A percentile compares a stretch with the other conserved stretches of the same genome.
phyloP scores from a whole-genome alignment of 2,797 vertebrate genomes.

The Chaetophractus vellerosus region DNA sequence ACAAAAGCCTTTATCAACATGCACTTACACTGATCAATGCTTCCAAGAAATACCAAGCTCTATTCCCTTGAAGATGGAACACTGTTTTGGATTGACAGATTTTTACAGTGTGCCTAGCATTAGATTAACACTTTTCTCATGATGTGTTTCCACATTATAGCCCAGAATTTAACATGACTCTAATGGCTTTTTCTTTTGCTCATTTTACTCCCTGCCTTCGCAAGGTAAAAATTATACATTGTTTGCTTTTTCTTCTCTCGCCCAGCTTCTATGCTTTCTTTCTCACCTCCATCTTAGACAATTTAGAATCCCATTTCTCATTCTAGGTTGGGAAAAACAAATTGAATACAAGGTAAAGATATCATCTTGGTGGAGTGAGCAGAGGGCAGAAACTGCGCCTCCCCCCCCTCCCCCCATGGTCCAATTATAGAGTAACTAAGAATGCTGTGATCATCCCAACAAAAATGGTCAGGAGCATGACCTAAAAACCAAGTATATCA shows the following conservation, averaged over 20 bases:
- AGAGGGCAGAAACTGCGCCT: not conserved
- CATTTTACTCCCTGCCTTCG: slow-evolving; percentile 66
- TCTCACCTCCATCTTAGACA: slow-evolving; percentile 49
- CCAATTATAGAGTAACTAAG: not conserved
- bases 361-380: not conserved
- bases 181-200: slow-evolving; percentile 68
- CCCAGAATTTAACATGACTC: slow-evolving; percentile 70
- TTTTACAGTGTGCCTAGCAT: slow-evolving; percentile 73
- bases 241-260: slow-evolving; percentile 60
- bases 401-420: not conserved
- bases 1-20: slow-evolving; percentile 85
- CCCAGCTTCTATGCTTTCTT: slow-evolving; percentile 32
- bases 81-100: slow-evolving; percentile 70
- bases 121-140: slow-evolving; percentile 82
- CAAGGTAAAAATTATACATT: slow-evolving; percentile 66
- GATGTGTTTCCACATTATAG: slow-evolving; percentile 64
- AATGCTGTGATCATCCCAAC: not conserved
- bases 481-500: not conserved
- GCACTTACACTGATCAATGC: slow-evolving; percentile 87
- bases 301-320: slow-evolving; percentile 72
- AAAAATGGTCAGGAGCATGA: not conserved
- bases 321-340: slow-evolving; percentile 60
- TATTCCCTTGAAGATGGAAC: slow-evolving; percentile 61
- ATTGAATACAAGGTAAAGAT: not conserved
- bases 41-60: slow-evolving; percentile 88